Evolutionary conservation across 2,113 vertebrate genomes (phyloP), one percentile per base, ranked within the genome.

Genomic region (Cyanoramphus novaezelandiae): DNA sequence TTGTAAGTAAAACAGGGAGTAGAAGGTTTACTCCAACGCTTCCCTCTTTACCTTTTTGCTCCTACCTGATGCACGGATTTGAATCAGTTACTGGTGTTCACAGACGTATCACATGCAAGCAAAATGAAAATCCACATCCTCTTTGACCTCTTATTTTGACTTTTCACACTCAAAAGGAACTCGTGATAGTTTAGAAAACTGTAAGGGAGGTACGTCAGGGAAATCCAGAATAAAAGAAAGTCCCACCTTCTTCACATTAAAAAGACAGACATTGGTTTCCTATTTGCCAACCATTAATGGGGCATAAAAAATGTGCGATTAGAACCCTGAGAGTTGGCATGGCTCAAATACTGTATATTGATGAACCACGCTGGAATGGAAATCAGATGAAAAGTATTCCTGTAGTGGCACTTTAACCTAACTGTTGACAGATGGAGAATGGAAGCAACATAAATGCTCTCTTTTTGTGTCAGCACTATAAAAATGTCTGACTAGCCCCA

Each of bases 361-460:
- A 96, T 77, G 28, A 62, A 90, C 92, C 21, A 47, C 21, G 3
- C 41, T 71, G 87, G 93, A 92, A 94, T 82, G 77, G 94, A 97
- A 98, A 97, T 97, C 95, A 97, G 97, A 97, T 97, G 96, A 97
- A 97, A 98, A 98, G 95, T 95, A 94, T 95, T 93, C 72, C 92
- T 92, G 47, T 93, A 95, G 97, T 88, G 95, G 95, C 88, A 95
- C 79, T 97, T 96, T 94, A 90, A 96, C 97, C 96, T 97, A 98
- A 98, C 97, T 96, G 95, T 98, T 98, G 98, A 98, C 98, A 98
- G 97, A 97, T 98, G 98, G 97, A 95, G 95, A 98, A 97, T 95
- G 86, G 97, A 97, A 97, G 95, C 91, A 97, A 96, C 89, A 43
- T 96, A 97, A 98, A 97, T 93, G 96, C 95, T 97, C 96, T 97